Conservation (phyloP, 2,113 vertebrate genomes). For the Nettapus auritus region DNA sequence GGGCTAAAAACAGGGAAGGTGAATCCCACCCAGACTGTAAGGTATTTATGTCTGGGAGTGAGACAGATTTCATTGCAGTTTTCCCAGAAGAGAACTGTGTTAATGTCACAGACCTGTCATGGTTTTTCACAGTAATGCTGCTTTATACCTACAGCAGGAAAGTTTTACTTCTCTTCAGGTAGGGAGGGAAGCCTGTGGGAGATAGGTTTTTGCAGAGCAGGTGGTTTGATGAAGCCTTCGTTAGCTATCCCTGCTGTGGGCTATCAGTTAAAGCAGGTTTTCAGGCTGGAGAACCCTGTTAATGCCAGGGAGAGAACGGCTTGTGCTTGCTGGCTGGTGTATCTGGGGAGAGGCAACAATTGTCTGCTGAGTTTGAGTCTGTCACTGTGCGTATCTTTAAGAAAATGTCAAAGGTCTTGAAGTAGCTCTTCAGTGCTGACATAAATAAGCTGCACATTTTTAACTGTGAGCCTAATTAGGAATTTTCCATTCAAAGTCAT, state of each 20-base stretch:
- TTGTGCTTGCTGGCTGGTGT: background rate
- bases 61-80: background rate
- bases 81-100: background rate
- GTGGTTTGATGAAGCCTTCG: background rate
- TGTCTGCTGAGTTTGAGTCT: background rate
- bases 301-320: background rate
- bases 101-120: background rate
- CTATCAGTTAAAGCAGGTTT: background rate
- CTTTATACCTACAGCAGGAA: background rate
- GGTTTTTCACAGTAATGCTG: background rate
- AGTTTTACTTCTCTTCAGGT: background rate
- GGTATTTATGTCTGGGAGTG: background rate
- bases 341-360: background rate
- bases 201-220: background rate
- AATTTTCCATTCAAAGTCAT: background rate
- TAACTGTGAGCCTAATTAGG: background rate
- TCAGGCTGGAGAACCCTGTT: background rate
- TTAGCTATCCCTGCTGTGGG: background rate
- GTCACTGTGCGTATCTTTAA: background rate
- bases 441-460: background rate
- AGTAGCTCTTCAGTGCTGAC: background rate
- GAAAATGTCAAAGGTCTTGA: slow-evolving; percentile 1
- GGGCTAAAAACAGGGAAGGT: background rate
- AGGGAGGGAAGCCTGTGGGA: background rate
- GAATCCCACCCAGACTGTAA: background rate